phyloP scores from a whole-genome alignment of 2,888 invertebrate species.

The Drosophila dives region DNA sequence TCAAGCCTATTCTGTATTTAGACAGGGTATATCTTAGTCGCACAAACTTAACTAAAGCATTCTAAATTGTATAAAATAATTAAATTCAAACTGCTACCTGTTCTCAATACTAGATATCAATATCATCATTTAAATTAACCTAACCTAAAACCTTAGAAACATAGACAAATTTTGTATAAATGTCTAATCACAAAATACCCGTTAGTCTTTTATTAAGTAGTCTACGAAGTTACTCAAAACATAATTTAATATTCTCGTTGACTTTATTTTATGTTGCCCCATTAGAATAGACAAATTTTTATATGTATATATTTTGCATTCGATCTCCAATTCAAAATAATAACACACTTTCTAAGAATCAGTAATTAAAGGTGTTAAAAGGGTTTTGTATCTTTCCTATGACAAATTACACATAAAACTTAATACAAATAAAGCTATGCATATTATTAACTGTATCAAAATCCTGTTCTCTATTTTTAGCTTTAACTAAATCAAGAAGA shows the following conservation, averaged over 20 bases:
- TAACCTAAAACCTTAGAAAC: not conserved
- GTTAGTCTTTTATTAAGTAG: not conserved
- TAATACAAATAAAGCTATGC: not conserved
- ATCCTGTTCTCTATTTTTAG: conserved; percentile 28
- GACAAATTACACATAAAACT: not conserved
- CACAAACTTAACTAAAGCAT: not conserved
- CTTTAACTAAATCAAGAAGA: conserved; percentile 22
- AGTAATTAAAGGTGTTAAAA: not conserved
- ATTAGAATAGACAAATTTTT: not conserved
- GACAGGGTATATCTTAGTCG: not conserved
- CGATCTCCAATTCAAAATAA: not conserved
- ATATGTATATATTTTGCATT: not conserved
- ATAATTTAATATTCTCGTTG: not conserved
- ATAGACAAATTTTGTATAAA: not conserved
- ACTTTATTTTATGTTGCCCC: not conserved
- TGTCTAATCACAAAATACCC: not conserved
- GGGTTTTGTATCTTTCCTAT: not conserved
- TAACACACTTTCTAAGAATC: not conserved
- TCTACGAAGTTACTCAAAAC: not conserved
- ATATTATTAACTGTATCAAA: not conserved
- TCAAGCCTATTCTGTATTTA: no score
- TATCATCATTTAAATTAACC: not conserved
- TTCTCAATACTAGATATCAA: not conserved
- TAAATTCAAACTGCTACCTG: not conserved
- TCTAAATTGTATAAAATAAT: not conserved